Evolutionary conservation across 2,113 vertebrate genomes (phyloP).

Genomic region (Rhagologus leucostigma): DNA sequence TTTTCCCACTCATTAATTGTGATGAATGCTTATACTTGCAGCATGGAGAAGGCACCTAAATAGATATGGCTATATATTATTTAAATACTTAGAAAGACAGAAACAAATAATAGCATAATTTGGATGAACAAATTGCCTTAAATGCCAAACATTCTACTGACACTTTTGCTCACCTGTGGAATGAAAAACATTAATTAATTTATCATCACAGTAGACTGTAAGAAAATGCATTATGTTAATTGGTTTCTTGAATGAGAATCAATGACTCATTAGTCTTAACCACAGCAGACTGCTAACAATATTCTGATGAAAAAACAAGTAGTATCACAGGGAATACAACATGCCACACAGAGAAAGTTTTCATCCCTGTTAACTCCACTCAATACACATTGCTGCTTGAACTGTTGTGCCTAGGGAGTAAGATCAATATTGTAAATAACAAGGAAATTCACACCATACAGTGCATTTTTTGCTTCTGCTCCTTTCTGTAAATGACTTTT

Average conservation of each 20-base stretch:
- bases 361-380: background rate
- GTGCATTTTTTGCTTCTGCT: background rate
- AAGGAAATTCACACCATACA: background rate
- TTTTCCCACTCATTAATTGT: background rate
- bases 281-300: background rate
- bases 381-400: background rate
- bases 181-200: background rate
- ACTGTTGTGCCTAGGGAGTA: background rate
- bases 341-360: background rate
- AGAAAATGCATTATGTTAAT: background rate
- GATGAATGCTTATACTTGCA: background rate
- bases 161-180: background rate
- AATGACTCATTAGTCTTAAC: background rate
- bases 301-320: background rate
- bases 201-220: background rate
- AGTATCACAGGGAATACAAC: background rate
- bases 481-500: background rate
- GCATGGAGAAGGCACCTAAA: background rate
- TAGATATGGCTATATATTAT: background rate
- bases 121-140: background rate
- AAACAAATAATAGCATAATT: background rate
- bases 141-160: background rate
- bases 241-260: background rate
- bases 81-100: background rate
- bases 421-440: background rate